Evolutionary conservation across 2,888 invertebrate genomes (phyloP), one percentile per base, ranked within the genome.

Genomic region (Phytoseiulus persimilis): DNA sequence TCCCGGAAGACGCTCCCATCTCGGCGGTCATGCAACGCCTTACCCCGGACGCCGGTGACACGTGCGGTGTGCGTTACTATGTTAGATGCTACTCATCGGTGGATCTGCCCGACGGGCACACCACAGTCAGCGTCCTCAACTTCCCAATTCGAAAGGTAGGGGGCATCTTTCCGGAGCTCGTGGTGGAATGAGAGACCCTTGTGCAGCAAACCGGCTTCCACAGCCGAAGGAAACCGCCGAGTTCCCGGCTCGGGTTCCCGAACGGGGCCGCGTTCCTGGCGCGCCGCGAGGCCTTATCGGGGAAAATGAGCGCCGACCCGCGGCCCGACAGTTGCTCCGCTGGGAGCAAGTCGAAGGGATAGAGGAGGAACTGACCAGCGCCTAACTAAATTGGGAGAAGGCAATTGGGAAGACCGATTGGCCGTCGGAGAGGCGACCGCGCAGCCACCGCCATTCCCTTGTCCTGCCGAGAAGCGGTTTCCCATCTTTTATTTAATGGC

Each of bases 11-110:
- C 31, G 83, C 90, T n/a, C 90, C 90, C 0, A 31, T 90, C 39
- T 87, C 87, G 5, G 84, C 89, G n/a, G 32, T 89, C 32, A 90
- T 90, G 90, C 46, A 84, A 89, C 90, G 65, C n/a, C n/a, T 87
- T 23, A 89, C 33, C 32, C 83, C 83, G 32, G 90, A 90, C 32
- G n/a, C 90, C 6, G 87, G 87, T 31, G 90, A 90, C 83, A 84
- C 90, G 0, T 90, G 90, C 32, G 84, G 90, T 33, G 90, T 90
- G 18, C 83, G 90, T 3, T 90, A 90, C 84, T 90, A 84, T 9
- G 84, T 90, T 3, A 83, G 90, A 84, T 90, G 90, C n/a, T 90
- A 90, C 87, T 83, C 46, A 28, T 84, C 90, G 28, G 32, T 84
- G 28, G 87, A 84, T 89, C 28, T 65, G 0, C 33, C 31, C 65